Evolutionary conservation across 2,113 vertebrate genomes (phyloP).

Genomic region (Sciurus niger): DNA sequence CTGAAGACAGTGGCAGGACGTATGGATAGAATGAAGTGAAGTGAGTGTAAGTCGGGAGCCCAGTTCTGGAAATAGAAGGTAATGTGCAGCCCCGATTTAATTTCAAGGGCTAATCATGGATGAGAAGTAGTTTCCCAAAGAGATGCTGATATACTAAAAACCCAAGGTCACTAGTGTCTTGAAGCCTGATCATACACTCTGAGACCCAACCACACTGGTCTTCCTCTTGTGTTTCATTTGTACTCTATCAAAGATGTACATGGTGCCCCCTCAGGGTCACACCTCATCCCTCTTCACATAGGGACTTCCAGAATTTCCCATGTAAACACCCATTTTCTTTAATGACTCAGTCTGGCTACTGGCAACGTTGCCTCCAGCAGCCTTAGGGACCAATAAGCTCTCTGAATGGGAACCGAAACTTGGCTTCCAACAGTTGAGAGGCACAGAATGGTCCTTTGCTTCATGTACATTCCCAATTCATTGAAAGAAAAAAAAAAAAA

Average conservation of each 20-base stretch:
- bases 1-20: neutral
- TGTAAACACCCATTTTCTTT: neutral
- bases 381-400: slow-evolving; percentile 44
- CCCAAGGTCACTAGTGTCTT: neutral
- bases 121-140: neutral
- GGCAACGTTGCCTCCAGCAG: neutral
- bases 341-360: neutral
- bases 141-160: neutral
- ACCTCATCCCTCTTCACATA: neutral
- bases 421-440: slow-evolving; percentile 15
- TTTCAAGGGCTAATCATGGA: neutral
- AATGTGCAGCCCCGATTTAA: neutral
- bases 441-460: slow-evolving; percentile 40
- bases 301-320: neutral
- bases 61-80: neutral
- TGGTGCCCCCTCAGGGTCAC: neutral
- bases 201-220: neutral
- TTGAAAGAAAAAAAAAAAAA: slow-evolving; percentile 47
- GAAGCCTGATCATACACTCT: neutral
- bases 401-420: slow-evolving; percentile 37
- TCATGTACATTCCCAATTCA: slow-evolving; percentile 50
- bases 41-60: neutral
- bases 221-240: neutral
- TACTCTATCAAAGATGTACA: neutral
- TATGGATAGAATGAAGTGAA: neutral